These are phyloP conservation scores for Philopedon plagiatum DNA, from an alignment of 2,888 invertebrate species.

Conservation along the genomic window DNA sequence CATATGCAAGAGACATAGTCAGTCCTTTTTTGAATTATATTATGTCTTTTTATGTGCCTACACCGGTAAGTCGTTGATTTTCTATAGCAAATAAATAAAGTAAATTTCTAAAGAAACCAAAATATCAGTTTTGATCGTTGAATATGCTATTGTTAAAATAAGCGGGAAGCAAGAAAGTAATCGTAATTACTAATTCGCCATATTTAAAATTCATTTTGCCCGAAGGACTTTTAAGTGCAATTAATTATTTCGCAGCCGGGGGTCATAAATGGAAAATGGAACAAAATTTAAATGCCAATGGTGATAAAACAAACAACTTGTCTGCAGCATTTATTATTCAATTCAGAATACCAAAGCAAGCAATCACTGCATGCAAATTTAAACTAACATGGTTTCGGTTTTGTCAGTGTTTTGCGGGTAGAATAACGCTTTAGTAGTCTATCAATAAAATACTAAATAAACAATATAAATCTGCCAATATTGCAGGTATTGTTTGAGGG, in stretches of 20 bases:
- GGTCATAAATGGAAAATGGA: slow-evolving; percentile 10
- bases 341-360: slow-evolving; percentile 17
- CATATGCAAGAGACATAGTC: too few species aligned
- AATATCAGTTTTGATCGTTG: too few species aligned
- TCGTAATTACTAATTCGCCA: background rate
- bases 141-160: too few species aligned
- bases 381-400: slow-evolving; percentile 9
- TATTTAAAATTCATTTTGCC: slow-evolving; percentile 1
- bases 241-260: background rate
- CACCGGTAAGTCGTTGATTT: too few species aligned
- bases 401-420: background rate
- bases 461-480: background rate
- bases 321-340: slow-evolving; percentile 13
- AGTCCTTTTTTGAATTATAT: too few species aligned
- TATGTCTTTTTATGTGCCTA: too few species aligned
- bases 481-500: background rate
- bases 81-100: too few species aligned
- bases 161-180: background rate
- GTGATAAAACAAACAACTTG: slow-evolving; percentile 4
- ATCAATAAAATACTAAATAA: background rate
- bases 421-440: background rate
- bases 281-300: slow-evolving; percentile 9
- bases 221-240: background rate
- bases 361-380: slow-evolving; percentile 12
- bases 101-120: too few species aligned